Percentiles rank a stretch among this genome's conserved stretches.
phyloP scores from a whole-genome alignment of 2,797 vertebrate species.

The Sebastes hubbsi region DNA sequence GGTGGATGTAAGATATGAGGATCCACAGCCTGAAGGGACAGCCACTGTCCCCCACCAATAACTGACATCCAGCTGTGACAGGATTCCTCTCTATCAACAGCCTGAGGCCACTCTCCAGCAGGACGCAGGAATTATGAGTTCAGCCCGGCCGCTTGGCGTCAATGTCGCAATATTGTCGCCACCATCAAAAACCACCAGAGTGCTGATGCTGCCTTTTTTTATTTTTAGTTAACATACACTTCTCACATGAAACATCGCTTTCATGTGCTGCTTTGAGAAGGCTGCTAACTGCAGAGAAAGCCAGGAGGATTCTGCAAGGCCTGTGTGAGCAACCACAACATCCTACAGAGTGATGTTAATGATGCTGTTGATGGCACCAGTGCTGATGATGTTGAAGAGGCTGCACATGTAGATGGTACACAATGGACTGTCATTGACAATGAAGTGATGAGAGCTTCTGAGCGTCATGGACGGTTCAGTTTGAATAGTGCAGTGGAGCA shows the following conservation, averaged over 20 bases:
- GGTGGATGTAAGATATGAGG: not conserved
- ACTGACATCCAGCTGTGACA: constrained; percentile 28
- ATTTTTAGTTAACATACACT: constrained; percentile 2
- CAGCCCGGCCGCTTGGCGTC: not conserved
- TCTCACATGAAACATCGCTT: not conserved
- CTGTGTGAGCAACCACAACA: not conserved
- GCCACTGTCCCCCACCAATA: not conserved
- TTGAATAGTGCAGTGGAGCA: not conserved
- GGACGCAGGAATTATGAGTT: constrained; percentile 6
- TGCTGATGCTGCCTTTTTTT: constrained; percentile 10
- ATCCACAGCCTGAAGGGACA: constrained; percentile 14
- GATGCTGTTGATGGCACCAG: not conserved
- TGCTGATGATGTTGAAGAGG: not conserved
- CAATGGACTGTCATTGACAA: not conserved
- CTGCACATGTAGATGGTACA: not conserved
- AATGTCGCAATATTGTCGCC: not conserved
- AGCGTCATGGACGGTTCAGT: not conserved
- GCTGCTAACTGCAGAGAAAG: not conserved
- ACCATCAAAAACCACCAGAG: not conserved
- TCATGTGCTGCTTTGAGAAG: not conserved
- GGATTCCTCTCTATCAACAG: constrained; percentile 30
- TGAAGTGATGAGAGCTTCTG: not conserved
- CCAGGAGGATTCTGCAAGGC: not conserved
- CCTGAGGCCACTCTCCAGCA: constrained; percentile 38
- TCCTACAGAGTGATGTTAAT: not conserved